Percentiles rank a stretch among this genome's conserved stretches.
These are phyloP conservation scores for Nesoenas mayeri DNA, from an alignment of 2,113 vertebrate genomes.

Conservation along the genomic window DNA sequence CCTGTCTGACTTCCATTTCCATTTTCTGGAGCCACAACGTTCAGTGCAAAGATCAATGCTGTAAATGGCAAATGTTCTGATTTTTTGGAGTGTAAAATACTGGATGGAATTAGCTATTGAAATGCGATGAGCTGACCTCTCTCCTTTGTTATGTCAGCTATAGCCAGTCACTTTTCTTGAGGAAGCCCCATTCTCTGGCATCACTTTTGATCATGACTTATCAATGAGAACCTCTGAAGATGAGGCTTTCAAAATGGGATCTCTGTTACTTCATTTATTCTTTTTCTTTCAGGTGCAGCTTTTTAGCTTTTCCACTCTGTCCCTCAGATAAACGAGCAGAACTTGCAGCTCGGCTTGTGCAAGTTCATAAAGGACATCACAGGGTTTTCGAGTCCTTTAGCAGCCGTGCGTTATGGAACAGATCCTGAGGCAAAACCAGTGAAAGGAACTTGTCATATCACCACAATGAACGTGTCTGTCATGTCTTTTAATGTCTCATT, in stretches of 20 bases:
- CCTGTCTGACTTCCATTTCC: not conserved
- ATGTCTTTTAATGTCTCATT: not conserved
- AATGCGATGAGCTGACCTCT: not conserved
- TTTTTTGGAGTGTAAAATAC: not conserved
- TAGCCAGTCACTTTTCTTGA: not conserved
- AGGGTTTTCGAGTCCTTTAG: not conserved
- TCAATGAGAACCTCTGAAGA: not conserved
- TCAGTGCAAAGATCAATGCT: not conserved
- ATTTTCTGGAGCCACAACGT: not conserved
- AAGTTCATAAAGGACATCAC: not conserved
- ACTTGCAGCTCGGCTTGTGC: not conserved
- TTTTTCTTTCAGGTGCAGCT: not conserved
- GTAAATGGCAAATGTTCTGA: not conserved
- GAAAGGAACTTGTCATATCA: not conserved
- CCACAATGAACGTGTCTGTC: not conserved
- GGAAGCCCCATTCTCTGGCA: not conserved
- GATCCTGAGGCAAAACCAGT: conserved; percentile 3
- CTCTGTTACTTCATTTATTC: not conserved
- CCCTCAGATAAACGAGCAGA: not conserved
- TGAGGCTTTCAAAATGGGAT: not conserved
- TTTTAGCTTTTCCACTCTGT: not conserved
- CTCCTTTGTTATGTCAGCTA: not conserved
- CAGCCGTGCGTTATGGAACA: not conserved
- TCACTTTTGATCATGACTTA: not conserved
- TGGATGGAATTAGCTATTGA: not conserved